Evolutionary conservation across 2,888 invertebrate genomes (phyloP).

Genomic region (Mythimna ferrago): DNA sequence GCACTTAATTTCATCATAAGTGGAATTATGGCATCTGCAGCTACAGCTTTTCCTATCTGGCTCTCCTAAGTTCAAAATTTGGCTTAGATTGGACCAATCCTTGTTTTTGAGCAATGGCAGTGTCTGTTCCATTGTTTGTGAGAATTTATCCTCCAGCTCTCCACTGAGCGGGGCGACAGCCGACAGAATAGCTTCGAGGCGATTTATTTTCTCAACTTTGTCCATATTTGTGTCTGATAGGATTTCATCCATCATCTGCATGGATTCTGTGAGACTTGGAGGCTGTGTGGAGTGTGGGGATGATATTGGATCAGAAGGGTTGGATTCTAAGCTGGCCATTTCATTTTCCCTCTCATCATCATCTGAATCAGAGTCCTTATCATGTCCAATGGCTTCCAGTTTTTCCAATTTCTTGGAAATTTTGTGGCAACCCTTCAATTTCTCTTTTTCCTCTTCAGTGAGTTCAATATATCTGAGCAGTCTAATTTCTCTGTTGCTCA

Average conservation of each 20-base stretch:
- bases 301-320: constrained; percentile 94
- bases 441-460: constrained; percentile 97
- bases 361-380: constrained; percentile 94
- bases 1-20: constrained; percentile 82
- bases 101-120: constrained; percentile 89
- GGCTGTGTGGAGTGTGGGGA: constrained; percentile 95
- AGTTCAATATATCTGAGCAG: constrained; percentile 96
- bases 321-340: constrained; percentile 95
- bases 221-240: constrained; percentile 96
- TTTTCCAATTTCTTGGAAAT: constrained; percentile 98
- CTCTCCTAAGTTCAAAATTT: constrained; percentile 86
- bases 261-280: constrained; percentile 96
- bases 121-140: constrained; percentile 89
- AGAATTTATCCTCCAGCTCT: constrained; percentile 89
- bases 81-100: constrained; percentile 89
- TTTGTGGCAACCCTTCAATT: constrained; percentile 97
- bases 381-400: constrained; percentile 95
- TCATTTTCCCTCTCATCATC: constrained; percentile 94
- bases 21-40: constrained; percentile 90
- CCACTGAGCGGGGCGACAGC: constrained; percentile 94
- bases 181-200: constrained; percentile 95
- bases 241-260: constrained; percentile 97
- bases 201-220: constrained; percentile 96
- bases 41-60: constrained; percentile 87
- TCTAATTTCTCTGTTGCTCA: constrained; percentile 97